These are phyloP conservation scores for Cotesia chilonis DNA, from an alignment of 1,140 invertebrate genomes.

Conservation along the genomic window DNA sequence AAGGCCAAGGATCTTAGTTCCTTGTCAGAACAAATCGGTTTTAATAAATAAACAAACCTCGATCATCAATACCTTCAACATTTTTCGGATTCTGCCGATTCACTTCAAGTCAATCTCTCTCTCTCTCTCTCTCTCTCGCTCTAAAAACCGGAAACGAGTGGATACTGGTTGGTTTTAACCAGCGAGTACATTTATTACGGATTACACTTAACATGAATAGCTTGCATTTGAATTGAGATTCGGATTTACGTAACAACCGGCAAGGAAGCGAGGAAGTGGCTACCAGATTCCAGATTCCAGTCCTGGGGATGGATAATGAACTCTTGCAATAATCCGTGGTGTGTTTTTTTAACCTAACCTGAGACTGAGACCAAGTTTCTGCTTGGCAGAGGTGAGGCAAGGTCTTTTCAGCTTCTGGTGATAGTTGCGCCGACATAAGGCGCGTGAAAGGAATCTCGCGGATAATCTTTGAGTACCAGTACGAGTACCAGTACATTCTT, in stretches of 20 bases:
- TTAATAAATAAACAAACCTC: too few relatives aligned
- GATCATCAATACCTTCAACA: too few relatives aligned
- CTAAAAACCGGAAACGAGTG: too few relatives aligned
- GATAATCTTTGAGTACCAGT: constrained; percentile 53
- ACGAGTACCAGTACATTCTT: constrained; percentile 51
- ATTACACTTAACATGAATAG: too few relatives aligned
- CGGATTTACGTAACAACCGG: constrained; percentile 10
- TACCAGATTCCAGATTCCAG: constrained; percentile 23
- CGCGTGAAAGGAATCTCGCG: constrained; percentile 58
- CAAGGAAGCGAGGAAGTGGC: constrained; percentile 13
- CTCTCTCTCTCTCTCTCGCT: too few relatives aligned
- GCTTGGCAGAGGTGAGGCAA: neutral
- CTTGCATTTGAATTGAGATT: neutral
- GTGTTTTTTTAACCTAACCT: neutral
- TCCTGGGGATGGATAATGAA: constrained; percentile 35
- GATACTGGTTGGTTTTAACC: too few relatives aligned
- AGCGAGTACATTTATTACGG: too few relatives aligned
- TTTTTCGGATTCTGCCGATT: too few relatives aligned
- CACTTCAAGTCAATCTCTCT: too few relatives aligned
- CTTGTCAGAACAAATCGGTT: too few relatives aligned
- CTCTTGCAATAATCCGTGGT: constrained; percentile 38
- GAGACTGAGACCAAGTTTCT: constrained; percentile 8
- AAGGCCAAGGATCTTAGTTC: too few relatives aligned
- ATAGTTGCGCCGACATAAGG: constrained; percentile 18
- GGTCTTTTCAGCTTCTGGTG: neutral